phyloP scores from a whole-genome alignment of 2,113 vertebrate genomes.

The Sprattus sprattus region DNA sequence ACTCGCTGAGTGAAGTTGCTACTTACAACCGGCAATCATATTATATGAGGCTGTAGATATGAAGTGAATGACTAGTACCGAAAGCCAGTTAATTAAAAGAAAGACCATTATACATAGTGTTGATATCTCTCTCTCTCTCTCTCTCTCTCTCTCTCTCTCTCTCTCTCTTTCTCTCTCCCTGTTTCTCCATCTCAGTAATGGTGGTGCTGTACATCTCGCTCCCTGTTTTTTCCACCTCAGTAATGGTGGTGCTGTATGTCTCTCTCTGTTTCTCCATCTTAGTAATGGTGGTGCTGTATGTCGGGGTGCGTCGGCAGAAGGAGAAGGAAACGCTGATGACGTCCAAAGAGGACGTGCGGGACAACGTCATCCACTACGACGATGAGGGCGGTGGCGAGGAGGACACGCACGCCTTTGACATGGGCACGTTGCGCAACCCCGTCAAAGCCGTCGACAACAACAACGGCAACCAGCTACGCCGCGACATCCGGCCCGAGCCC shows the following conservation, averaged over 20 bases:
- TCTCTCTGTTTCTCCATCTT: conserved; percentile 37
- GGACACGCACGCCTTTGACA: conserved; percentile 97
- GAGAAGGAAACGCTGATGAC: conserved; percentile 97
- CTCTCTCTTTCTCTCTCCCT: not conserved
- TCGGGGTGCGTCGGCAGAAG: conserved; percentile 88
- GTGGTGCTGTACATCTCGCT: not conserved
- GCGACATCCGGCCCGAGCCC: conserved; percentile 90
- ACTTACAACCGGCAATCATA: too few species aligned
- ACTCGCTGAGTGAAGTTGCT: too few species aligned
- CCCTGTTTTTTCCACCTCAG: not conserved
- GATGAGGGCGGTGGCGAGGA: conserved; percentile 97
- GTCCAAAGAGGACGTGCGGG: conserved; percentile 95
- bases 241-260: not conserved
- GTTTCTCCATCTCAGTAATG: too few species aligned
- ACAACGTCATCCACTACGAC: conserved; percentile 98
- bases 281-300: conserved; percentile 96
- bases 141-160: not conserved
- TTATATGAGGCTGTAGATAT: not conserved
- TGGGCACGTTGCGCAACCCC: conserved; percentile 92
- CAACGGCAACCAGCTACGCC: conserved; percentile 81
- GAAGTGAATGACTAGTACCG: not conserved
- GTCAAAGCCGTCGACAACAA: conserved; percentile 89
- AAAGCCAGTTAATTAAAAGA: not conserved
- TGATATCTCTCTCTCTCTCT: not conserved
- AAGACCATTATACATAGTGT: not conserved